Evolutionary conservation across 2,888 invertebrate species (phyloP).

Genomic region (Pseudococcus longispinus): DNA sequence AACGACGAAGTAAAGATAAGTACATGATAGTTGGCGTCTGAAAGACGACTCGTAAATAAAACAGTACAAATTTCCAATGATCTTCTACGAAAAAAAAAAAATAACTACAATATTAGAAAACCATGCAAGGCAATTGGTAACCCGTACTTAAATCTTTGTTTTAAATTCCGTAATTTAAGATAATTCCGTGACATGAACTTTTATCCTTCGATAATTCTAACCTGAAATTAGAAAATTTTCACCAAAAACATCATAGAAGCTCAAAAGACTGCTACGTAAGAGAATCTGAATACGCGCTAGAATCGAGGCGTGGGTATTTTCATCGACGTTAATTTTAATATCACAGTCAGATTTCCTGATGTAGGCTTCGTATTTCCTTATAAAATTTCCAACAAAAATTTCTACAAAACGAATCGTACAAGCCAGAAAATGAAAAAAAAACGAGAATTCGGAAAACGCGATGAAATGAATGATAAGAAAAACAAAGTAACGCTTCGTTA

Average conservation of each 20-base stretch:
- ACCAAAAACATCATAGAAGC: neutral
- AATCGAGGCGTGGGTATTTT: neutral
- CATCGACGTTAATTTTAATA: conserved; percentile 26
- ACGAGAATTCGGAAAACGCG: neutral
- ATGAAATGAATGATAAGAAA: neutral
- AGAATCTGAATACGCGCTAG: neutral
- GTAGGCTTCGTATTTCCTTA: conserved; percentile 32
- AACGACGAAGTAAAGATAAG: neutral
- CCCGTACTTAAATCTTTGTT: neutral
- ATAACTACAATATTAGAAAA: neutral
- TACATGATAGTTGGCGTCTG: neutral
- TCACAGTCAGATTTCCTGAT: conserved; percentile 43
- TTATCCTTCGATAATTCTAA: too few species aligned
- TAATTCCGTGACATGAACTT: neutral
- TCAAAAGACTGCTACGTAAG: neutral
- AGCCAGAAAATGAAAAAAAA: conserved; percentile 4
- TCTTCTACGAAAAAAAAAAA: neutral
- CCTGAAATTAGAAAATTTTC: neutral
- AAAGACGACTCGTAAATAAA: neutral
- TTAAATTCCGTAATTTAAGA: neutral
- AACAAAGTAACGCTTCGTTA: neutral
- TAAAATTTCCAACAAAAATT: neutral
- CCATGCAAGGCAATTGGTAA: neutral
- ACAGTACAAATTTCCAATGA: neutral
- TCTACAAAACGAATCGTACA: neutral